phyloP scores from a whole-genome alignment of 2,113 vertebrate species.

The Cyprinus carpio region DNA sequence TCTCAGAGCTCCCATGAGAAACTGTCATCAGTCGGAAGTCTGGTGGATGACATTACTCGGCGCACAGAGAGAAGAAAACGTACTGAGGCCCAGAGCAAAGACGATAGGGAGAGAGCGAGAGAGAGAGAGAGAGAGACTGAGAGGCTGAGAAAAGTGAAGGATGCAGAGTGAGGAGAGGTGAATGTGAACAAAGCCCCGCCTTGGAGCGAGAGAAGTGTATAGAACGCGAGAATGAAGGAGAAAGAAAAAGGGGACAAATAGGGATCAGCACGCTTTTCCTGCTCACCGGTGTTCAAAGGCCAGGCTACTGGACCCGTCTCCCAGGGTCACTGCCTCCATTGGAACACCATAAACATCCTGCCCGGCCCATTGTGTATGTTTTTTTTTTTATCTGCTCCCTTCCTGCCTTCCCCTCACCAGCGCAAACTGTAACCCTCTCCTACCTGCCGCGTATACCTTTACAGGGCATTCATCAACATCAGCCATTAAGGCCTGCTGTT shows the following conservation, averaged over 20 bases:
- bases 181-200: neutral
- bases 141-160: conserved; percentile 47
- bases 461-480: conserved; percentile 86
- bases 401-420: conserved; percentile 67
- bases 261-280: conserved; percentile 25
- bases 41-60: conserved; percentile 48
- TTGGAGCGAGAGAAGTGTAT: conserved; percentile 22
- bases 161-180: conserved; percentile 52
- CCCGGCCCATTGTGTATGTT: conserved; percentile 64
- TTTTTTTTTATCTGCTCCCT: conserved; percentile 68
- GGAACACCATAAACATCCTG: conserved; percentile 84
- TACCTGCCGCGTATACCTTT: conserved; percentile 82
- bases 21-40: conserved; percentile 47
- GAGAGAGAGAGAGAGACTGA: too few species aligned
- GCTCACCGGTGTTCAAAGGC: conserved; percentile 63
- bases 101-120: conserved; percentile 40
- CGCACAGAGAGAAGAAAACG: conserved; percentile 47
- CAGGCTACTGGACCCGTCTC: conserved; percentile 71
- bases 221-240: neutral
- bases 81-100: conserved; percentile 53
- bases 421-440: conserved; percentile 81
- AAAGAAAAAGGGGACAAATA: conserved; percentile 31
- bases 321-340: conserved; percentile 79
- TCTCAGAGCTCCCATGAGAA: conserved; percentile 50
- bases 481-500: conserved; percentile 76